Conservation (phyloP, 2,888 invertebrate genomes). For the Drosophila nr. fundita region DNA sequence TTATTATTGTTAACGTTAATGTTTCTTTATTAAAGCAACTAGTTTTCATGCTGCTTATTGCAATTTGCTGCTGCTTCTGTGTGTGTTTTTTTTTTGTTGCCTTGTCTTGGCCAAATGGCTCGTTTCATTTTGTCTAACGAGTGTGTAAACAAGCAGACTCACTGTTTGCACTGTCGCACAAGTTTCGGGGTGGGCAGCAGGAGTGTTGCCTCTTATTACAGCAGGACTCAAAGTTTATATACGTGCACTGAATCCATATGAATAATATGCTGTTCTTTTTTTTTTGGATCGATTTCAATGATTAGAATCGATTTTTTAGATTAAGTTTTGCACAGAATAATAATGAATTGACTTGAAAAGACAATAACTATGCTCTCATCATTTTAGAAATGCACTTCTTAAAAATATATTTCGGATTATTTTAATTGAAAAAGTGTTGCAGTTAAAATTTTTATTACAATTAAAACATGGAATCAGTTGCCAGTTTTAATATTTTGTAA, state of each 20-base stretch:
- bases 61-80: slow-evolving; percentile 19
- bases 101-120: slow-evolving; percentile 49
- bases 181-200: background rate
- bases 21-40: slow-evolving; percentile 61
- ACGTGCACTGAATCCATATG: background rate
- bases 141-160: slow-evolving; percentile 35
- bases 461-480: background rate
- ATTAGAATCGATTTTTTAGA: background rate
- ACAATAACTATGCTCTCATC: background rate
- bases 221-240: slow-evolving; percentile 1
- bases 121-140: slow-evolving; percentile 66
- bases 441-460: background rate
- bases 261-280: background rate
- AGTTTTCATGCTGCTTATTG: slow-evolving; percentile 42
- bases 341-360: background rate
- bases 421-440: background rate
- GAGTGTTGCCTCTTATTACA: background rate
- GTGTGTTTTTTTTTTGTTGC: background rate
- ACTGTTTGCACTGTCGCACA: slow-evolving; percentile 24
- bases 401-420: background rate
- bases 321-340: background rate
- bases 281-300: background rate
- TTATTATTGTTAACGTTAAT: slow-evolving; percentile 61
- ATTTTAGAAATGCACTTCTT: background rate
- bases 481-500: background rate